Evolutionary conservation across 1,140 invertebrate species (phyloP), one percentile per base, ranked within the genome.

Genomic region (Drosophila sturtevanti): DNA sequence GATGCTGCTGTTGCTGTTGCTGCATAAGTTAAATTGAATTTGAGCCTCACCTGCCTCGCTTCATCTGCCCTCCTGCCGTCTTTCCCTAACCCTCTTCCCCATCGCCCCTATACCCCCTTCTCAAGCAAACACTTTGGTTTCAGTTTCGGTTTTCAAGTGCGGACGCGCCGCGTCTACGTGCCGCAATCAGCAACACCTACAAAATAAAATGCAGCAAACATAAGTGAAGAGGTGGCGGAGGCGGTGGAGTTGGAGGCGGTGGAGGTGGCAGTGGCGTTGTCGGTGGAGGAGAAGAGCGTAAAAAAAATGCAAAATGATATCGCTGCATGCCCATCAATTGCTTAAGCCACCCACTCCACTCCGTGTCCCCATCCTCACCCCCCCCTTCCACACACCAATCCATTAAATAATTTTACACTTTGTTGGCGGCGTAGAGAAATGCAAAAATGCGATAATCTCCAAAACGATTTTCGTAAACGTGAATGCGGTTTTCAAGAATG

Each of bases 401-500:
- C 84, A 89, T 89, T 89, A 89, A 89, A 89, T 89, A 89, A 89
- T 89, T 89, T 89, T 89, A 89, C 85, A 89, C 84, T 89, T 89
- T 89, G 84, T 89, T 80, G 79, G 78, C 63, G 55, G 2, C 1
- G 48, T 61, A 37, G 18, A 62, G 51, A 68, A 89, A 89, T 87
- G 84, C 79, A 87, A 78, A 78, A 87, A 82, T 87, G 79, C 84
- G 84, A 89, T 89, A 89, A 89, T 89, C 85, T 77, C 37, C 24
- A 48, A 68, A 76, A 89, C 55, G 80, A 77, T 80, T 89, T 89
- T 85, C 73, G 51, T 64, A 72, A 72, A 72, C 73, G 77, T 79
- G 72, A 74, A 63, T 68, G 75, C 51, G 59, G 72, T 58, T 75
- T 63, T 63, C 60, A 21, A 51, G 38, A n/a, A 35, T 54, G 41